phyloP scores from a whole-genome alignment of 2,797 vertebrate species.

The Ataeniobius toweri region DNA sequence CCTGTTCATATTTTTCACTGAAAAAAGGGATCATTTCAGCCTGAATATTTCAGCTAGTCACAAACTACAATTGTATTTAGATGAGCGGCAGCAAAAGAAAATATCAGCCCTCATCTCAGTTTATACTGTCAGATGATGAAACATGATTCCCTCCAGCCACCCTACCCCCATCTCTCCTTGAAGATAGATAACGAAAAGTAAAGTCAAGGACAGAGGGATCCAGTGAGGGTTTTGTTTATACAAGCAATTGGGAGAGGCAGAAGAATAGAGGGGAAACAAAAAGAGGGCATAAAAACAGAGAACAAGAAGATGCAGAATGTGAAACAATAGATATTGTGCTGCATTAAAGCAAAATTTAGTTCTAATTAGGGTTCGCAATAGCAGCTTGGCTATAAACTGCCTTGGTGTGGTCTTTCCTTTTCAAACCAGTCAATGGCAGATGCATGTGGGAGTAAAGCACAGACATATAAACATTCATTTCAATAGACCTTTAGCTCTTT shows the following conservation, averaged over 20 bases:
- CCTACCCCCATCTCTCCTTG: constrained; percentile 51
- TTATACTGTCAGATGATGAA: constrained; percentile 69
- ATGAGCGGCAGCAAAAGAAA: constrained; percentile 52
- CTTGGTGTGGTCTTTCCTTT: not conserved
- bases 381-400: not conserved
- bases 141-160: constrained; percentile 67
- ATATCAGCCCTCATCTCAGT: constrained; percentile 59
- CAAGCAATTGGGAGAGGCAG: constrained; percentile 44
- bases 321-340: not conserved
- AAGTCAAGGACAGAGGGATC: constrained; percentile 67
- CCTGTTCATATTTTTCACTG: constrained; percentile 31
- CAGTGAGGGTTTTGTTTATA: constrained; percentile 67
- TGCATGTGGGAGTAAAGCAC: not conserved
- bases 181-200: constrained; percentile 66
- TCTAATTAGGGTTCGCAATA: constrained; percentile 11
- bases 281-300: constrained; percentile 4
- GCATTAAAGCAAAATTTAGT: not conserved
- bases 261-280: constrained; percentile 4
- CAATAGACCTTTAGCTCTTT: not conserved
- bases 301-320: not conserved
- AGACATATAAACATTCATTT: not conserved
- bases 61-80: constrained; percentile 48
- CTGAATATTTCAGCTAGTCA: constrained; percentile 32
- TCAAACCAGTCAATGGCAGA: not conserved
- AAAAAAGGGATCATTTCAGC: constrained; percentile 24